Percentiles rank a stretch among this genome's conserved stretches.
These are phyloP conservation scores for Serilophus lunatus DNA, from an alignment of 2,113 vertebrate genomes.

Conservation along the genomic window DNA sequence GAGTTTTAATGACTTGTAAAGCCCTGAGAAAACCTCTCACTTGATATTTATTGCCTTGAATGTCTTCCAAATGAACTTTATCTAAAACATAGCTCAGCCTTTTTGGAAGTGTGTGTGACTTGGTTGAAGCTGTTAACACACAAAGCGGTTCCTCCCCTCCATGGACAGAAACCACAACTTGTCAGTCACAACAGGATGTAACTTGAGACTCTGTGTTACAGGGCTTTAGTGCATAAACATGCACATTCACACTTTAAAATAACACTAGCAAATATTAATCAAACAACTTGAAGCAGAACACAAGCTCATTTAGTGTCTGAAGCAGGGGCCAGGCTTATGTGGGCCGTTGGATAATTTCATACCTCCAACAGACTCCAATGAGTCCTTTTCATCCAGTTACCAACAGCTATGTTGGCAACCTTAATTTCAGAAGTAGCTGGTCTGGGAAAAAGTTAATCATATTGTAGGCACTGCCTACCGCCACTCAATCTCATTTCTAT, in stretches of 20 bases:
- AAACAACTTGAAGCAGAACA: background rate
- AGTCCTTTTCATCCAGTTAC: slow-evolving; percentile 27
- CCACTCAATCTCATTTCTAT: slow-evolving; percentile 43
- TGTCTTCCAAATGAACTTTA: slow-evolving; percentile 34
- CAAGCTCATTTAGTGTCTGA: background rate
- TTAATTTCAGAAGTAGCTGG: slow-evolving; percentile 60
- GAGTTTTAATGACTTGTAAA: slow-evolving; percentile 59
- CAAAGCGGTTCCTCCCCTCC: slow-evolving; percentile 5
- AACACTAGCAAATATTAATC: background rate
- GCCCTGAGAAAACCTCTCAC: background rate
- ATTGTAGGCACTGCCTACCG: background rate
- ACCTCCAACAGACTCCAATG: background rate
- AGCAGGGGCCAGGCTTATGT: background rate
- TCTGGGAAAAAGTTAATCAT: slow-evolving; percentile 59
- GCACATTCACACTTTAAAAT: background rate
- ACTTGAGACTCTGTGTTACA: background rate
- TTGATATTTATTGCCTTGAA: slow-evolving; percentile 52
- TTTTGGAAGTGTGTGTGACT: background rate
- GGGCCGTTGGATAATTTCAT: background rate
- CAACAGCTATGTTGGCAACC: slow-evolving; percentile 21
- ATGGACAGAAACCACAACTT: slow-evolving; percentile 30
- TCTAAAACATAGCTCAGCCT: slow-evolving; percentile 2
- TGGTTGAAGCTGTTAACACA: background rate
- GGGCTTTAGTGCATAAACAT: background rate
- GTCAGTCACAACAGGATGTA: background rate